Base-by-base conservation (phyloP, 1,140 invertebrate species). In the Scylla paramamosain region DNA sequence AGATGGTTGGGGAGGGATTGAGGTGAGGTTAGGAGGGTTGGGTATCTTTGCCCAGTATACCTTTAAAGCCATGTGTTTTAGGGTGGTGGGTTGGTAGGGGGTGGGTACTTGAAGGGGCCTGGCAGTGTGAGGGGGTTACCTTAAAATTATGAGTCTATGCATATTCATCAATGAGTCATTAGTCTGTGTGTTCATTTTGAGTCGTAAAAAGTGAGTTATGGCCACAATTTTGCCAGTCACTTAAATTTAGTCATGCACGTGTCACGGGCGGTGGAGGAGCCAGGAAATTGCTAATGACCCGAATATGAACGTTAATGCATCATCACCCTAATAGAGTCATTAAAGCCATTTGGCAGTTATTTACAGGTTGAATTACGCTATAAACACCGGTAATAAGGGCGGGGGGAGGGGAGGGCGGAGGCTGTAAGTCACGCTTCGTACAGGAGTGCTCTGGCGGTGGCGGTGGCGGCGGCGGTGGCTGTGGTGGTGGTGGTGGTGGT, bases 331-430 rank as follows among this genome's bases (percentile, higher is more conserved):
- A 77, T 77, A n/a, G 67, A 77, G 67, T 77, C 67, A 77, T 77
- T 77, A 77, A 77, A 77, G 67, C 67, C 67, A 77, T 77, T 77
- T 77, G 67, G 20, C 67, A 77, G 67, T 77, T 77, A 77, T 77
- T 77, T 77, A 77, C 67, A 77, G 67, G 67, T 77, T 77, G 67
- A 77, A 77, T 77, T 77, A 77, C 67, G 67, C 67, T 77, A 77
- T 77, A 77, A 77, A 77, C 67, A 77, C 67, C 20, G n/a, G 67
- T 77, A 77, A 77, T 77, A 77, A 77, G 67, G 67, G 20, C 67
- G 67, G 25, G 67, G 67, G 20, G 67, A n/a, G 67, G 67, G 67
- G n/a, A 77, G 25, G 67, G 67, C 20, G 20, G 25, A n/a, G 67
- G 67, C 20, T n/a, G 67, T 77, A 77, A n/a, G 67, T 77, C 67